Evolutionary conservation across 2,797 vertebrate genomes (phyloP).

Genomic region (Pipistrellus nathusii): DNA sequence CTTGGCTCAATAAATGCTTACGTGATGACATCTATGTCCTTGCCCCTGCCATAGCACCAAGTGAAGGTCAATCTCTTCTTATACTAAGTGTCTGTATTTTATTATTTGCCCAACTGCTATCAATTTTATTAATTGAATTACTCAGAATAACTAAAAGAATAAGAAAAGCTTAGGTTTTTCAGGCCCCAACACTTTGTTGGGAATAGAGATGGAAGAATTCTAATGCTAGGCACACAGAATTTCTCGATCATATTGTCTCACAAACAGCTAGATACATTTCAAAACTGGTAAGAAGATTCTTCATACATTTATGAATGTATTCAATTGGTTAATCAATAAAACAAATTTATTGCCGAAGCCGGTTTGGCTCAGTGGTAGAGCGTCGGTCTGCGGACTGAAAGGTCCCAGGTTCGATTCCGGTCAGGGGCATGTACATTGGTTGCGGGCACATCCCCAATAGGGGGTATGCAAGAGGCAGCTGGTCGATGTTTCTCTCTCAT

Average conservation of each 20-base stretch:
- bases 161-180: not conserved
- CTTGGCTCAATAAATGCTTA: conserved; percentile 20
- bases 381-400: too few relatives aligned
- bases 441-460: too few relatives aligned
- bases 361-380: too few relatives aligned
- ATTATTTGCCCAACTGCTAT: conserved; percentile 18
- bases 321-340: not conserved
- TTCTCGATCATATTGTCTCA: not conserved
- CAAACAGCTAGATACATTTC: not conserved
- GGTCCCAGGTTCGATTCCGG: too few relatives aligned
- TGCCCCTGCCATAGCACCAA: not conserved
- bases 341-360: not conserved
- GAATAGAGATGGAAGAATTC: not conserved
- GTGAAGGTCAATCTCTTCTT: conserved; percentile 58
- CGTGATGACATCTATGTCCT: not conserved
- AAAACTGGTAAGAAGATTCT: not conserved
- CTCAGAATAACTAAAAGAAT: not conserved
- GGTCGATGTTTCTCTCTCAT: too few relatives aligned
- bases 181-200: not conserved
- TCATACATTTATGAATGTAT: not conserved
- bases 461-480: too few relatives aligned
- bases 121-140: not conserved
- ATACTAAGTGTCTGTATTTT: conserved; percentile 9
- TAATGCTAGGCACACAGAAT: not conserved
- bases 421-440: too few relatives aligned